Base-by-base conservation (phyloP, 2,113 vertebrate genomes). In the Dasypus novemcinctus region DNA sequence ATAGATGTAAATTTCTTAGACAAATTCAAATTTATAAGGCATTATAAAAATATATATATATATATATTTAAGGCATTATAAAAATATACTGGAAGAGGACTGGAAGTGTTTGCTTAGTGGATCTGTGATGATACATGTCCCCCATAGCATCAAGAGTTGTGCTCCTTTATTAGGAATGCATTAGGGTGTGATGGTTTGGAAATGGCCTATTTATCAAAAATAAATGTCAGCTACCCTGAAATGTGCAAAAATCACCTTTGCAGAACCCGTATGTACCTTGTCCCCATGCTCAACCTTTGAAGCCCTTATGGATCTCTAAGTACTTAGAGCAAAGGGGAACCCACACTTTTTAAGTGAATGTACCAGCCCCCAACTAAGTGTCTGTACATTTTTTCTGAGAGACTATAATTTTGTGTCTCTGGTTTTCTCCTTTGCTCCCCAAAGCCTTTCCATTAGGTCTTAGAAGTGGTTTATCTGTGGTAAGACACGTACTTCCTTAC, bases 1-100 rank as follows among this genome's bases (percentile, higher is more conserved):
- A 41, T 17, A 36, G 13, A 57, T 49, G 57, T 27, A 46, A 3
- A 38, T 83, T 78, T 95, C 41, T 72, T 71, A 41, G 21, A 96
- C 83, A 90, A 80, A 69, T 85, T 85, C 66, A 80, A 2, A 41
- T 49, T 52, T 68, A 49, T 10, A 78, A 36, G 78, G 17, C 23
- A 54, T 15, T 92, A 8, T 84, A 76, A 87, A 90, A 52, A 57
- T 21, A 18, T 71, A 31, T 92, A 8, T 84, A 76, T 84, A 90
- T 43, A 57, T 21, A 18, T 71, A 31, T n/a, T n/a, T 10, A 78
- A 36, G 78, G 17, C 23, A 54, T 15, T 92, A 8, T 84, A 76
- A 87, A 90, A 52, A 57, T 21, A 18, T 71, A 31, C 36, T 41
- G 11, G 41, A 88, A 83, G 52, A 57, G 23, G 11, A 21, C 5